Evolutionary conservation across 2,113 vertebrate species (phyloP).

Genomic region (Nestor notabilis): DNA sequence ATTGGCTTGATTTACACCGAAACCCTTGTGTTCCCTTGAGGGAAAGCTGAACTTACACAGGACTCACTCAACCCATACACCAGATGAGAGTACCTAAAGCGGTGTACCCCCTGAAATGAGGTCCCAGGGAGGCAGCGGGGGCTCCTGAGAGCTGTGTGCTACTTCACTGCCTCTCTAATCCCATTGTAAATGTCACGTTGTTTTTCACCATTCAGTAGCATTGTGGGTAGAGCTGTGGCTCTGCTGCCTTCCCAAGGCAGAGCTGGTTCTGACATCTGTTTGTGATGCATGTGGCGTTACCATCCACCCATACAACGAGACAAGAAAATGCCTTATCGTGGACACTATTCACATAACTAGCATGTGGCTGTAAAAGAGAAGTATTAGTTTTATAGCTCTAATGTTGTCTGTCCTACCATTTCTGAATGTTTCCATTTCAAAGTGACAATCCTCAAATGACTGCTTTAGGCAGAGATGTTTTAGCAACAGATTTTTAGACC

Average conservation of each 20-base stretch:
- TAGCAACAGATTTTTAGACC: conserved; percentile 67
- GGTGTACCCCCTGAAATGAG: background rate
- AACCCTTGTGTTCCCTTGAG: background rate
- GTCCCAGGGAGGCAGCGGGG: background rate
- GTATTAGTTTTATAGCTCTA: conserved; percentile 68
- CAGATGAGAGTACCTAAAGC: background rate
- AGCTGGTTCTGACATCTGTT: background rate
- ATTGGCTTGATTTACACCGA: background rate
- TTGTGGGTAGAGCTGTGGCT: background rate
- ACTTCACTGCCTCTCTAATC: background rate
- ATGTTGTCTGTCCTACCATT: conserved; percentile 59
- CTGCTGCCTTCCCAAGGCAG: background rate
- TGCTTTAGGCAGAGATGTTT: conserved; percentile 47
- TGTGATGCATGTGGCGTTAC: conserved; percentile 54
- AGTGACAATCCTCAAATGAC: conserved; percentile 77
- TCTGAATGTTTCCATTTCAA: conserved; percentile 74
- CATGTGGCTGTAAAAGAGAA: conserved; percentile 58
- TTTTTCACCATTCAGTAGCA: background rate
- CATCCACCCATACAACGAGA: background rate
- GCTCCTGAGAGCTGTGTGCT: background rate
- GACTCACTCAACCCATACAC: background rate
- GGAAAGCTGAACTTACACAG: background rate
- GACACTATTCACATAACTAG: conserved; percentile 39
- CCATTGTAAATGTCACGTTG: conserved; percentile 27
- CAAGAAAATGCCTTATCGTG: conserved; percentile 64